A percentile compares a stretch with the other conserved stretches of the same genome.
Evolutionary conservation across 23 tunicate species (phyloP).

Genomic region (Oikopleura vanhoeffeni): DNA sequence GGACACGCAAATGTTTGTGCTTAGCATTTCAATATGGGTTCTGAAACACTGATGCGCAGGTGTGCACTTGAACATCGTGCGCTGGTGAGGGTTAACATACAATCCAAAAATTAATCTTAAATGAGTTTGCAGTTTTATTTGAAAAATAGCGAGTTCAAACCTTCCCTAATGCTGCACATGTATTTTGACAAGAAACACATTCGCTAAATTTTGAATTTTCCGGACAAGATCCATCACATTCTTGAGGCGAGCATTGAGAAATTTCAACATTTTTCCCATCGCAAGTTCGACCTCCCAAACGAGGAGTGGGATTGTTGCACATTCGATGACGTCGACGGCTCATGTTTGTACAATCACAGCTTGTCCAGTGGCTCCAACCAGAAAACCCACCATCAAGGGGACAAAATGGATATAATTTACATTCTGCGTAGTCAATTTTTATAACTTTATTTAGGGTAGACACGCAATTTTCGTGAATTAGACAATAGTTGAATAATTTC

Average conservation of each 20-base stretch:
- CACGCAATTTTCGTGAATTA: too few relatives aligned
- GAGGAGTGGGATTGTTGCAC: neutral
- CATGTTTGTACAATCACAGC: neutral
- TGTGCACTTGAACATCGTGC: too few relatives aligned
- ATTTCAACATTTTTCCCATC: neutral
- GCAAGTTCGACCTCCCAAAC: neutral
- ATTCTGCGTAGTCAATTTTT: neutral
- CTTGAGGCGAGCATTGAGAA: neutral
- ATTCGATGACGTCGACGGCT: neutral
- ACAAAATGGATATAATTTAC: neutral
- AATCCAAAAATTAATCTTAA: too few relatives aligned
- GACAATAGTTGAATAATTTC: too few relatives aligned
- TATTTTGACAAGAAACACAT: neutral
- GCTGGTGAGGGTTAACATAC: too few relatives aligned
- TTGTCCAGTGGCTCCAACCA: neutral
- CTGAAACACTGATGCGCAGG: too few relatives aligned
- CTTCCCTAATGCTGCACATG: neutral
- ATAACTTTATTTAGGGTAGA: neutral
- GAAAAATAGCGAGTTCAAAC: too few relatives aligned
- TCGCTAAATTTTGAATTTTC: neutral
- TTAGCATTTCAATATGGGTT: too few relatives aligned
- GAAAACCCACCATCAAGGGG: neutral
- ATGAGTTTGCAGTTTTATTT: neutral
- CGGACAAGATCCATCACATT: neutral
- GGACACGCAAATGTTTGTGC: too few relatives aligned